Base-by-base conservation (phyloP, 1,140 invertebrate species). In the Prorops nasuta region DNA sequence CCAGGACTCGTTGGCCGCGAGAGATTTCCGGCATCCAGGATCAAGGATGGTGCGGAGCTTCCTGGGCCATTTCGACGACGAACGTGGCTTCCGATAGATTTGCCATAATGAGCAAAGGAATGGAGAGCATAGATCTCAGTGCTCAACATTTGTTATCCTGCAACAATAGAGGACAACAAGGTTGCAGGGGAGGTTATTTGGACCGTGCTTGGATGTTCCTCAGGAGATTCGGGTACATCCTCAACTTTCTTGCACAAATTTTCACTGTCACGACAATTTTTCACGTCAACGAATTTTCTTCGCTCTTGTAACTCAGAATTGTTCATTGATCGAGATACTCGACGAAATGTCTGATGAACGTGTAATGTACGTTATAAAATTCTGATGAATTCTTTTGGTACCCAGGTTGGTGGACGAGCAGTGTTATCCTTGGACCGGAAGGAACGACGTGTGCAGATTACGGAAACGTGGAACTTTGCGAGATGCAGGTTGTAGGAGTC, bases 191-290 rank as follows among this genome's bases (percentile, higher is more conserved):
- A 0, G 94, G 94, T 0, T 85, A 93, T 65, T 78, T 96, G 39
- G 94, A 96, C 60, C 81, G 87, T 49, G 94, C 94, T 1, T 98
- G 94, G 94, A 85, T 87, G 64, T 97, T 86, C 72, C 81, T 94
- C 37, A 82, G 87, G 51, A 87, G 85, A 71, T 83, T 86, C 56
- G 94, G 92, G 92, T 94, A 80, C 76, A 71, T 67, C 21, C 1
- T 22, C 12, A n/a, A 37, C 15, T 8, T n/a, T n/a, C 10, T 28
- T 28, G 4, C 10, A 6, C 24, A 4, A 28, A 28, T 28, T 28
- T 28, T 28, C 10, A 28, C n/a, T n/a, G n/a, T n/a, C n/a, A n/a
- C n/a, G n/a, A n/a, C n/a, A n/a, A n/a, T n/a, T n/a, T n/a, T n/a
- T n/a, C n/a, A n/a, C n/a, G n/a, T n/a, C n/a, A n/a, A n/a, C n/a